Conservation (phyloP, 2,888 invertebrate species). For the Oeneis ivallda region DNA sequence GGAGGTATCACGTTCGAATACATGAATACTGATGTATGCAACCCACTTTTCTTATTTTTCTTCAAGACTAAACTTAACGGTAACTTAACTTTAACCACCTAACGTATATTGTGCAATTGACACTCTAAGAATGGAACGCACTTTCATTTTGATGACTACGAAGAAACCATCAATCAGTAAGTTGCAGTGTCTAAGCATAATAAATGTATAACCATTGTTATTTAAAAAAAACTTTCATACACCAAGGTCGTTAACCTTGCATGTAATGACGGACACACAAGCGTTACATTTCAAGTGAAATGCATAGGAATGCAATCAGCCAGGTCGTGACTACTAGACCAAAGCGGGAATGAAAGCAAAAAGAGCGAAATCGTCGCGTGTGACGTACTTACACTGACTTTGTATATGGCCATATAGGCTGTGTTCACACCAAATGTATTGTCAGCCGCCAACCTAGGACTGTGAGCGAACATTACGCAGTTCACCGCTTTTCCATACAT, state of each 20-base stretch:
- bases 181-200: neutral
- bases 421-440: too few species aligned
- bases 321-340: constrained; percentile 37
- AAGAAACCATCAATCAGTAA: neutral
- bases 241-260: constrained; percentile 5
- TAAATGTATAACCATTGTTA: constrained; percentile 4
- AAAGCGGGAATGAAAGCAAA: constrained; percentile 39
- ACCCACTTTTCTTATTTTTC: too few species aligned
- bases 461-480: too few species aligned
- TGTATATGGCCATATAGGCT: too few species aligned
- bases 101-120: neutral
- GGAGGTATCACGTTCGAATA: too few species aligned
- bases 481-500: too few species aligned
- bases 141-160: neutral
- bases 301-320: constrained; percentile 38
- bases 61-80: too few species aligned
- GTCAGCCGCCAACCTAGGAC: too few species aligned
- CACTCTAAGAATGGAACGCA: neutral
- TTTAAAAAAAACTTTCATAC: constrained; percentile 18
- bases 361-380: constrained; percentile 48
- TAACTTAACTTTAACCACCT: too few species aligned
- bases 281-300: constrained; percentile 26
- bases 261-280: constrained; percentile 16
- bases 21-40: too few species aligned
- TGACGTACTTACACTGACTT: constrained; percentile 35